A percentile compares a stretch with the other conserved stretches of the same genome.
These are phyloP conservation scores for Crossaster papposus DNA, from an alignment of 53 echinoderm and acorn worm genomes.

Conservation along the genomic window DNA sequence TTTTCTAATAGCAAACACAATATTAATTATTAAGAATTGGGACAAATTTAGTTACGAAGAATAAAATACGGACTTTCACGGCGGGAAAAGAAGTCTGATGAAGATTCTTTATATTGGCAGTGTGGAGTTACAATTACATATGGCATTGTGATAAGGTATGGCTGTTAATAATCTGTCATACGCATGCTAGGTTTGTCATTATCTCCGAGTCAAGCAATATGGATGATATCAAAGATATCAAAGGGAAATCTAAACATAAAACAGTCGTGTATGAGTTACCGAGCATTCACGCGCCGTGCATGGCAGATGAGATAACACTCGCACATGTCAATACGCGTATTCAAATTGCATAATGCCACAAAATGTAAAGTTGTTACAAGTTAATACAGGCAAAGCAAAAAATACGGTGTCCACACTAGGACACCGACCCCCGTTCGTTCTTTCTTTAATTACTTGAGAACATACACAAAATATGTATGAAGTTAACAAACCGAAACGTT, in stretches of 20 bases:
- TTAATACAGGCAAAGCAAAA: neutral
- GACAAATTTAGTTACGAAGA: no score
- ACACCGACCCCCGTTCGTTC: neutral
- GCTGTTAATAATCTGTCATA: neutral
- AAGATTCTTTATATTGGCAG: no score
- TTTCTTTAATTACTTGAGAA: no score
- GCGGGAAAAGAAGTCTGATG: no score
- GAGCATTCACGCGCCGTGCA: neutral
- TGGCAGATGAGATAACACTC: slow-evolving; percentile 16
- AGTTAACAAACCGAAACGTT: no score
- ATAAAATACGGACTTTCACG: no score
- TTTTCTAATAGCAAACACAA: no score
- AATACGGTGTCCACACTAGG: neutral
- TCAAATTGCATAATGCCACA: slow-evolving; percentile 2
- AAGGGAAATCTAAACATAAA: neutral
- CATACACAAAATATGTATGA: no score
- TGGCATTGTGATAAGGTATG: no score
- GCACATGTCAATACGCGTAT: slow-evolving; percentile 1
- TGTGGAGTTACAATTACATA: no score
- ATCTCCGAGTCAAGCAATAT: neutral
- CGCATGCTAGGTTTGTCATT: neutral
- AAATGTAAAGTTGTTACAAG: neutral
- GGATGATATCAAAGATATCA: no score
- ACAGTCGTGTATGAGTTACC: neutral
- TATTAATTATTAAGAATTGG: no score